phyloP scores from a whole-genome alignment of 2,113 vertebrate species.

The Halcyon malimbica region DNA sequence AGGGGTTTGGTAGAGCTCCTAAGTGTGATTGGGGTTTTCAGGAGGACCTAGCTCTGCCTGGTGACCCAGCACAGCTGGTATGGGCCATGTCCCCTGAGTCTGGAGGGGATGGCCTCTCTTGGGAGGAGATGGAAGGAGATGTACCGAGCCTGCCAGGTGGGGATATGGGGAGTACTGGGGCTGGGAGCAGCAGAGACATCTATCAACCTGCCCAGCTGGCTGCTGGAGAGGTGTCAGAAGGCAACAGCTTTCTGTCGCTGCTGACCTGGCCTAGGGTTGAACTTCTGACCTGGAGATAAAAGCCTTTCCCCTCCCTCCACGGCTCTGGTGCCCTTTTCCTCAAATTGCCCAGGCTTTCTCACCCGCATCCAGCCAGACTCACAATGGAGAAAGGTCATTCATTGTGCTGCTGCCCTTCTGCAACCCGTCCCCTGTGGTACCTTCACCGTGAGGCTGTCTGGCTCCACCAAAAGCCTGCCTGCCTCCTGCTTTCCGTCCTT shows the following conservation, averaged over 20 bases:
- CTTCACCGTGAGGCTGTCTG: not conserved
- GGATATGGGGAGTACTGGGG: not conserved
- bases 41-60: not conserved
- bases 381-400: not conserved
- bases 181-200: not conserved
- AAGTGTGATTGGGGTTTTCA: not conserved
- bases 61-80: not conserved
- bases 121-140: not conserved
- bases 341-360: not conserved
- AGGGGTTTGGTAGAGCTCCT: not conserved
- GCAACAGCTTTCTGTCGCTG: not conserved
- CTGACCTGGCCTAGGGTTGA: slow-evolving; percentile 33
- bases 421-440: not conserved
- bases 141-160: not conserved
- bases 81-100: not conserved
- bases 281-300: slow-evolving; percentile 42
- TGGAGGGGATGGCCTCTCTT: not conserved
- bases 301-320: not conserved
- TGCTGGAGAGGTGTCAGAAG: slow-evolving; percentile 27
- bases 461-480: not conserved
- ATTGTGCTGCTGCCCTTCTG: not conserved
- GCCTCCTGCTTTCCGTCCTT: not conserved
- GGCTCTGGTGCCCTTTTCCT: not conserved
- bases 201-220: slow-evolving; percentile 32
- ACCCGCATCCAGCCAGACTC: not conserved